A percentile compares a stretch with the other conserved stretches of the same genome.
Conservation (phyloP, 1,140 invertebrate genomes). For the Bombus sibiricus region DNA sequence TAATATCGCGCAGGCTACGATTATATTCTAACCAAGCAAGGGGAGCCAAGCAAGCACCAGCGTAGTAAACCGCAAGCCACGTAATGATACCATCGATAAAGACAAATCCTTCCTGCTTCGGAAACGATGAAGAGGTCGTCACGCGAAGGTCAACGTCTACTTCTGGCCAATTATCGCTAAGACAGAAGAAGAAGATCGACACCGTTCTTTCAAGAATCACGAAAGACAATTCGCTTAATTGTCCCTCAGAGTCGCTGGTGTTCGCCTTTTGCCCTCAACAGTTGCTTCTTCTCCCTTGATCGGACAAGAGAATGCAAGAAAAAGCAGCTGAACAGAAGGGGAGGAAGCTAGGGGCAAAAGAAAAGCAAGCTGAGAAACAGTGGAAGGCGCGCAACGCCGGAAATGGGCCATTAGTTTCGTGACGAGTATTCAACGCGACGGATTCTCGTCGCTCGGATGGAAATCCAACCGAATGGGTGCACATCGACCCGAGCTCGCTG, state of each 20-base stretch:
- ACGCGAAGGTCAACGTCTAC: constrained; percentile 22
- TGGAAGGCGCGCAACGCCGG: constrained; percentile 41
- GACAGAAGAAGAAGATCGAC: not conserved
- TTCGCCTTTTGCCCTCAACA: not conserved
- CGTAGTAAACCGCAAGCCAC: not conserved
- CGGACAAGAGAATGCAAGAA: too few relatives aligned
- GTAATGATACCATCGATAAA: constrained; percentile 4
- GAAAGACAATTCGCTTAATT: constrained; percentile 44
- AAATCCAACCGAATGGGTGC: constrained; percentile 61
- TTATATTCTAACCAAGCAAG: too few relatives aligned
- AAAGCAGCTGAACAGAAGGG: not conserved
- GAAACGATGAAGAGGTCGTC: not conserved
- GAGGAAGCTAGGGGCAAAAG: not conserved
- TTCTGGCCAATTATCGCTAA: constrained; percentile 12
- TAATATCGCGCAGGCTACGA: not conserved
- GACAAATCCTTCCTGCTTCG: not conserved
- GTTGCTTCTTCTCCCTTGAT: not conserved
- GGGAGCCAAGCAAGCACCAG: not conserved
- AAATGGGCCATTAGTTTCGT: constrained; percentile 65
- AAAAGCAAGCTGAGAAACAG: constrained; percentile 39
- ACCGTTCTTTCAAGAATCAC: not conserved
- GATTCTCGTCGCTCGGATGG: constrained; percentile 60
- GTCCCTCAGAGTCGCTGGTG: not conserved
- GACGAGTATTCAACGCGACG: constrained; percentile 67
- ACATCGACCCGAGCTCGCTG: constrained; percentile 57